Percentiles rank a stretch among this genome's conserved stretches.
Evolutionary conservation across 2,797 vertebrate species (phyloP).

Genomic region (Hafferia zeledoni): DNA sequence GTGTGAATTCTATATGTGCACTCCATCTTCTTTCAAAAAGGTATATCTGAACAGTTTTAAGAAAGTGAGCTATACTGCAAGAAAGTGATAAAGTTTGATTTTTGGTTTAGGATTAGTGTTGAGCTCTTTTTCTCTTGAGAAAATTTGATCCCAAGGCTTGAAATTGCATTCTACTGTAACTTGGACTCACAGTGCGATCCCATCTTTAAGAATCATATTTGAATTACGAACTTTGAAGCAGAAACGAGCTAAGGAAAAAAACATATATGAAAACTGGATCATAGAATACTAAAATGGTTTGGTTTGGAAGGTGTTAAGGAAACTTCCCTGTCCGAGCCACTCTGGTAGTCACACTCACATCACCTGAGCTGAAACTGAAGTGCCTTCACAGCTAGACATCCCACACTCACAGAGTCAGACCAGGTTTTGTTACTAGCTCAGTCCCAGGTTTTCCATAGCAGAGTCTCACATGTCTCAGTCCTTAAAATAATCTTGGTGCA

Average conservation of each 20-base stretch:
- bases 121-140: background rate
- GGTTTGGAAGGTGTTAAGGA: no score
- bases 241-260: background rate
- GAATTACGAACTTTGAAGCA: background rate
- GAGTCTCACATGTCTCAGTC: background rate
- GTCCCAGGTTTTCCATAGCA: background rate
- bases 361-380: rapidly evolving
- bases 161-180: background rate
- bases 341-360: no score
- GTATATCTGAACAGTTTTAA: constrained; percentile 30
- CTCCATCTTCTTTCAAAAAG: background rate
- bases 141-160: background rate
- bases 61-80: background rate
- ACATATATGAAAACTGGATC: background rate
- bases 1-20: background rate
- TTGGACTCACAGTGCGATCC: background rate
- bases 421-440: rapidly evolving
- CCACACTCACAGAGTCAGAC: background rate
- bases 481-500: background rate
- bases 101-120: background rate
- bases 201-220: background rate
- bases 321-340: background rate
- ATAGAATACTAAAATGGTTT: background rate
- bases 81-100: background rate
- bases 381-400: background rate